phyloP scores from a whole-genome alignment of 2,113 vertebrate species.

The Pteruthius melanotis region DNA sequence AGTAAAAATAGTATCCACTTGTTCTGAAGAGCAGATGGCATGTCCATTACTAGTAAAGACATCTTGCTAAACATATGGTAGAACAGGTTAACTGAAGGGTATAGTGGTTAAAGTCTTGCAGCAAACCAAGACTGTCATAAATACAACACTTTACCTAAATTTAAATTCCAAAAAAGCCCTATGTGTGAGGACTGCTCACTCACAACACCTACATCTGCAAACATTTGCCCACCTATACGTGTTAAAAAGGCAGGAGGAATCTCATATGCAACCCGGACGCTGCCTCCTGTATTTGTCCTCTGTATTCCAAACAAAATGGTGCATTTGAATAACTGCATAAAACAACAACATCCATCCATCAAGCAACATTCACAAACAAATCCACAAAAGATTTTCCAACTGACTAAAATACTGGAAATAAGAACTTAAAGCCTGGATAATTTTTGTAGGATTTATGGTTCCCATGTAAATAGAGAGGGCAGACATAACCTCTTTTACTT shows the following conservation, averaged over 20 bases:
- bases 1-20: conserved; percentile 67
- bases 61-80: conserved; percentile 70
- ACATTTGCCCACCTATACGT: not conserved
- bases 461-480: not conserved
- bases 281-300: not conserved
- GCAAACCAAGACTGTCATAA: conserved; percentile 52
- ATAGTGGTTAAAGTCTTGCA: conserved; percentile 45
- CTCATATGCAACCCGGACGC: not conserved
- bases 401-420: not conserved
- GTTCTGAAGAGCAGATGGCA: conserved; percentile 69
- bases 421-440: not conserved
- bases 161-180: not conserved
- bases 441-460: not conserved
- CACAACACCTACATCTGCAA: not conserved
- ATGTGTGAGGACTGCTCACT: not conserved
- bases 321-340: not conserved
- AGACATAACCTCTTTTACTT: not conserved
- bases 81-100: conserved; percentile 72
- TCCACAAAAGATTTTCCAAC: not conserved
- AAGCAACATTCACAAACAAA: not conserved
- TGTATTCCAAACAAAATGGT: not conserved
- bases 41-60: conserved; percentile 70
- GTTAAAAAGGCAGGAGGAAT: not conserved
- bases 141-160: conserved; percentile 22
- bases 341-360: not conserved